Conservation (phyloP, 2,113 vertebrate genomes). For the Setophaga coronata region DNA sequence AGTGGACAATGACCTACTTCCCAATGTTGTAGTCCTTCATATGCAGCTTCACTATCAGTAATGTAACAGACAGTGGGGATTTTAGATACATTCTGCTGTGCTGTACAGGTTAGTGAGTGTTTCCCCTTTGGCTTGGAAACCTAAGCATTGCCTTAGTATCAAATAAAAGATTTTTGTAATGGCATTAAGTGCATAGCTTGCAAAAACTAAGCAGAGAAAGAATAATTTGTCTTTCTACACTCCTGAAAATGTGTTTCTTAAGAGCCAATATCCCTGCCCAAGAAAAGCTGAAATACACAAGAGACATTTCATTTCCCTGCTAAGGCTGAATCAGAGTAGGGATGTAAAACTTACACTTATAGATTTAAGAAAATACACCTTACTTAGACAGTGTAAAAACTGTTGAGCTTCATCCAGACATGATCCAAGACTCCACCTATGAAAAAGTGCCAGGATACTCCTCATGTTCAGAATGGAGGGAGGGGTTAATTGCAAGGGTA, state of each 20-base stretch:
- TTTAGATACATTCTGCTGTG: not conserved
- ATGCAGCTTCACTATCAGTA: not conserved
- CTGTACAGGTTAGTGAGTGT: not conserved
- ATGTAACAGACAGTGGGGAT: not conserved
- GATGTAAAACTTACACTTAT: not conserved
- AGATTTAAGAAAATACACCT: not conserved
- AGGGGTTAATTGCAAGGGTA: not conserved
- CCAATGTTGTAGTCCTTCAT: not conserved
- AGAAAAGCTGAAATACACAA: not conserved
- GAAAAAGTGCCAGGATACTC: not conserved
- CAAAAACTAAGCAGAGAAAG: not conserved
- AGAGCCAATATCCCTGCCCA: not conserved
- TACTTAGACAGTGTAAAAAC: not conserved
- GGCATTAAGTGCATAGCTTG: not conserved
- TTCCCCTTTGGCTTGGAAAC: not conserved
- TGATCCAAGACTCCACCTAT: not conserved
- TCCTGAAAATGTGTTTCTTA: not conserved
- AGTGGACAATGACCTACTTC: not conserved
- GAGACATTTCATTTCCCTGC: not conserved
- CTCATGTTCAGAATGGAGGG: not conserved
- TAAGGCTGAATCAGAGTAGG: not conserved
- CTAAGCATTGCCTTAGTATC: not conserved
- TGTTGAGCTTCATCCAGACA: not conserved
- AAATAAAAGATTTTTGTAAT: not conserved
- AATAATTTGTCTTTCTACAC: not conserved